Evolutionary conservation across 2,888 invertebrate species (phyloP), one percentile per base, ranked within the genome.

Genomic region (Carcina quercana): DNA sequence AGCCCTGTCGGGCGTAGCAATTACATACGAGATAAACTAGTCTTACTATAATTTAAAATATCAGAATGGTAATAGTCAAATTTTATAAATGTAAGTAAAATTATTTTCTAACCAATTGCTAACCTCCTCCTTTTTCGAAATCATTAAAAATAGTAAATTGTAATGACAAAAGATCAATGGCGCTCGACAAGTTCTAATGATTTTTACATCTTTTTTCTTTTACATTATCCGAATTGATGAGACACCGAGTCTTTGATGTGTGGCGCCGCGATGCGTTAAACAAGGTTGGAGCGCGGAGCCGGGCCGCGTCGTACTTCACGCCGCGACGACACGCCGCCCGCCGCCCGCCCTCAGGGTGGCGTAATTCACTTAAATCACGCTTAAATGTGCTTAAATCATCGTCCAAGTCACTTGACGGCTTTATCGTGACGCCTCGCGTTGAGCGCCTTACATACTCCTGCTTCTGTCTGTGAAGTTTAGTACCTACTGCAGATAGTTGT

Each of bases 331-430:
- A 42, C 35, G 38, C 38, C 42, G 17, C 5, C 17, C 24, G 10
- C 17, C 24, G 10, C 5, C 6, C 24, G 44, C 43, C 46, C 42
- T n/a, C 48, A 58, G 71, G 70, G 72, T 58, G 66, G 50, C 58
- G 56, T 76, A 76, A 76, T 73, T 78, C 76, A 75, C 70, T 78
- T 75, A 73, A 69, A 65, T 70, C 67, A 64, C 58, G 63, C 71
- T 11, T 11, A 11, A 24, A 24, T n/a, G n/a, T n/a, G n/a, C n/a
- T 66, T 60, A 64, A 68, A 64, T 63, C 64, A 67, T 56, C 57
- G 53, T 60, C 62, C 61, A 61, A 56, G 57, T 55, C 56, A 56
- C 53, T 59, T 61, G 52, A 55, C 49, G 40, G 47, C 46, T 51
- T 53, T 42, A 40, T 38, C 38, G 38, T 34, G 33, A 50, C 51